phyloP scores from a whole-genome alignment of 2,888 invertebrate species.

The Willowsia nigromaculata region DNA sequence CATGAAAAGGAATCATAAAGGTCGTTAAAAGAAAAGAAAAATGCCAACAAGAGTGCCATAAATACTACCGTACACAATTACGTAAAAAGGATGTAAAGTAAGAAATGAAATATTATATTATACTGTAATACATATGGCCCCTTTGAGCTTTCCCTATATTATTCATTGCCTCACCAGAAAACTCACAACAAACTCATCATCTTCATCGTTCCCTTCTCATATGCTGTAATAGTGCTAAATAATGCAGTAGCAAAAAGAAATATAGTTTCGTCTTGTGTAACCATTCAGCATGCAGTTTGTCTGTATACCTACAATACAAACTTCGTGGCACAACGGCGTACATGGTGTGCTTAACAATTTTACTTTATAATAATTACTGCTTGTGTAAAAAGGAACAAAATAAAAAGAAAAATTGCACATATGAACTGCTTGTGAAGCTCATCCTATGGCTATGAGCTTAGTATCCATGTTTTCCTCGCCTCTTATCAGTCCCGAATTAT shows the following conservation, averaged over 20 bases:
- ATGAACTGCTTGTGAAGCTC: too few relatives aligned
- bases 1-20: not conserved
- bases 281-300: too few relatives aligned
- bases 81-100: not conserved
- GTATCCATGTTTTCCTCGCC: not conserved
- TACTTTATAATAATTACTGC: too few relatives aligned
- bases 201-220: not conserved
- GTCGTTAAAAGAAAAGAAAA: not conserved
- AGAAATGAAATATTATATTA: slow-evolving; percentile 45
- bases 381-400: too few relatives aligned
- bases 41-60: not conserved
- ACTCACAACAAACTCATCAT: slow-evolving; percentile 1
- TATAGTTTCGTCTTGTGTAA: not conserved
- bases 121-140: slow-evolving; percentile 41
- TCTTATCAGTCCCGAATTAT: not conserved
- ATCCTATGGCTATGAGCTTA: too few relatives aligned
- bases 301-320: too few relatives aligned
- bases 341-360: too few relatives aligned
- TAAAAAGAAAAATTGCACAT: not conserved
- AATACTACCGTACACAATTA: not conserved
- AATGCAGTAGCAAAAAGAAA: not conserved
- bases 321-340: too few relatives aligned
- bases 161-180: slow-evolving; percentile 28
- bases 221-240: not conserved
- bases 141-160: slow-evolving; percentile 44